Evolutionary conservation across 2,888 invertebrate genomes (phyloP).

Genomic region (Oxyscelio sp.): DNA sequence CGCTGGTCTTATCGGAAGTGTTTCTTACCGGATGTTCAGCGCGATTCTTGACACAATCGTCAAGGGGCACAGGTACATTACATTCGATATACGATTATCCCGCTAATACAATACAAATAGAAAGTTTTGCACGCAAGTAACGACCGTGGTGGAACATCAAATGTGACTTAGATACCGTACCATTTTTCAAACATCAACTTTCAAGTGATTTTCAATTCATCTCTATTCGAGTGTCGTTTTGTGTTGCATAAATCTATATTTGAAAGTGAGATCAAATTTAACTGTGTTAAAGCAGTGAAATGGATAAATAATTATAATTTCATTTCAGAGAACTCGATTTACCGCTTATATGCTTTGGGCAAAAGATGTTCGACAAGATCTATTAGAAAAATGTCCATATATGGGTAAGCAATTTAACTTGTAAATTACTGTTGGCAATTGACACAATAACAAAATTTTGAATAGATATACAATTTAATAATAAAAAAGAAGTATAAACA

Average conservation of each 20-base stretch:
- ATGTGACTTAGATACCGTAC: constrained; percentile 47
- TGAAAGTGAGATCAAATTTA: too few species aligned
- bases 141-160: constrained; percentile 45
- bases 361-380: constrained; percentile 93
- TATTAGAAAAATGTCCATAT: constrained; percentile 92
- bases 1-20: constrained; percentile 72
- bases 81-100: constrained; percentile 65
- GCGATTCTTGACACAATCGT: constrained; percentile 64
- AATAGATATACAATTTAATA: too few species aligned
- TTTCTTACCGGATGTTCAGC: constrained; percentile 64
- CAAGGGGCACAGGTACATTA: constrained; percentile 56
- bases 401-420: constrained; percentile 90
- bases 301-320: too few species aligned
- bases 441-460: too few species aligned
- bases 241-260: too few species aligned
- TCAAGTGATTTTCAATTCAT: constrained; percentile 11
- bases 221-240: constrained; percentile 20
- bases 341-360: constrained; percentile 98
- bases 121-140: constrained; percentile 53
- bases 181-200: constrained; percentile 38
- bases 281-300: too few species aligned
- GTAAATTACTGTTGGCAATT: too few species aligned
- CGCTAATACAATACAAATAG: constrained; percentile 69
- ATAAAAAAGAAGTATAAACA: too few species aligned
- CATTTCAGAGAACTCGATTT: constrained; percentile 91